Conservation (phyloP, 1,140 invertebrate genomes). For the Caenorhabditis brenneri region DNA sequence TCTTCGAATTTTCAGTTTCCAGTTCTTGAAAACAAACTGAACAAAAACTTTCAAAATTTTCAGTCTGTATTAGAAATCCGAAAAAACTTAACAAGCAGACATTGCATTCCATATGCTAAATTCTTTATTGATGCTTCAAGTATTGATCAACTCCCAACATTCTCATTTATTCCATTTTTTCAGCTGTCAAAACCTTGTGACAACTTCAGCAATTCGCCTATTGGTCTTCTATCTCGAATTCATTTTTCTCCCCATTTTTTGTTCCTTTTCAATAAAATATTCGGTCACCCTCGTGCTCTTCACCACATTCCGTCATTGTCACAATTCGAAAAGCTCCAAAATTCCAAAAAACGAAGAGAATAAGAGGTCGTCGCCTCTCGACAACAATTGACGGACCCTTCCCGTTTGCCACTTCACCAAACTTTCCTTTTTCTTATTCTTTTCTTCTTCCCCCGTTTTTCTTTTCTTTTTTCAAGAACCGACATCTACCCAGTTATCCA, state of each 20-base stretch:
- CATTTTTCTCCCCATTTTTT: background rate
- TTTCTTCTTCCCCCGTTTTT: background rate
- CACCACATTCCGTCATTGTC: slow-evolving; percentile 17
- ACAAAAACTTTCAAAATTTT: too few relatives aligned
- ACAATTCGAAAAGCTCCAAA: slow-evolving; percentile 37
- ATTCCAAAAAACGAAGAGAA: background rate
- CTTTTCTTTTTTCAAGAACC: background rate
- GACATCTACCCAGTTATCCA: background rate
- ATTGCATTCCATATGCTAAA: too few relatives aligned
- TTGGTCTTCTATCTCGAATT: background rate
- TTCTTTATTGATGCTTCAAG: too few relatives aligned
- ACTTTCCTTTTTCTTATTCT: slow-evolving; percentile 27
- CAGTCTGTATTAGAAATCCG: too few relatives aligned
- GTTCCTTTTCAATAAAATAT: slow-evolving; percentile 22
- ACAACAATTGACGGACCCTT: slow-evolving; percentile 40
- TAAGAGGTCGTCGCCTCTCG: slow-evolving; percentile 1
- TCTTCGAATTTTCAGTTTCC: too few relatives aligned
- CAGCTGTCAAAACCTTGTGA: background rate
- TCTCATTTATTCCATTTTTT: background rate
- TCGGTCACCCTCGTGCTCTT: slow-evolving; percentile 32
- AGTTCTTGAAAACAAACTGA: too few relatives aligned
- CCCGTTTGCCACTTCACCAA: slow-evolving; percentile 39
- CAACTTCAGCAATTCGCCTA: background rate
- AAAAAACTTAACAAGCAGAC: too few relatives aligned
- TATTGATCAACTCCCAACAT: too few relatives aligned